Evolutionary conservation across 2,797 vertebrate genomes (phyloP).

Genomic region (Phylloscopus collybita): DNA sequence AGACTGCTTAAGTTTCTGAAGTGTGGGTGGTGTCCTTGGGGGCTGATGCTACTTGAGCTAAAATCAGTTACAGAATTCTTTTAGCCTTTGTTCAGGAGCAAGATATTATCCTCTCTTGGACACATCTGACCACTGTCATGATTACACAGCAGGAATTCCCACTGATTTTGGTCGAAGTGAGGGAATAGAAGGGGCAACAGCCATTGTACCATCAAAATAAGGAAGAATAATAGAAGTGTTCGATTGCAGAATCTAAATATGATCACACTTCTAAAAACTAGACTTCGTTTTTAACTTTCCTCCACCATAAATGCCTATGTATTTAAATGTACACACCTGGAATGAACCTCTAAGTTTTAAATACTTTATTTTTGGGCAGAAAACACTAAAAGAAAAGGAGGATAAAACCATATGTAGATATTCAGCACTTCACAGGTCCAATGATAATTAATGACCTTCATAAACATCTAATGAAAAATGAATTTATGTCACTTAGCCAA

Average conservation of each 20-base stretch:
- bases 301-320: neutral
- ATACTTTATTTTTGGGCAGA: neutral
- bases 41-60: neutral
- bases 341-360: neutral
- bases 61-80: neutral
- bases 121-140: neutral
- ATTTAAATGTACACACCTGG: neutral
- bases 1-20: neutral
- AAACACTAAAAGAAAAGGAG: neutral
- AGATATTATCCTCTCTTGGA: neutral
- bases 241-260: neutral
- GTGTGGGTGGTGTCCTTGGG: accelerated
- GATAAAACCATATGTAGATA: neutral
- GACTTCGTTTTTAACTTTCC: neutral
- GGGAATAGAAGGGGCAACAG: neutral
- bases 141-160: neutral
- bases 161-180: neutral
- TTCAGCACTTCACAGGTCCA: conserved; percentile 30
- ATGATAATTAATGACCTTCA: conserved; percentile 69
- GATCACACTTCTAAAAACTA: neutral
- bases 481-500: conserved; percentile 75
- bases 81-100: neutral
- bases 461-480: conserved; percentile 77
- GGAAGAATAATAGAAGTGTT: neutral
- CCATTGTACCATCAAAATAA: neutral